These are phyloP conservation scores for Aspidoscelis tigris DNA, from an alignment of 2,113 vertebrate genomes.

Conservation along the genomic window DNA sequence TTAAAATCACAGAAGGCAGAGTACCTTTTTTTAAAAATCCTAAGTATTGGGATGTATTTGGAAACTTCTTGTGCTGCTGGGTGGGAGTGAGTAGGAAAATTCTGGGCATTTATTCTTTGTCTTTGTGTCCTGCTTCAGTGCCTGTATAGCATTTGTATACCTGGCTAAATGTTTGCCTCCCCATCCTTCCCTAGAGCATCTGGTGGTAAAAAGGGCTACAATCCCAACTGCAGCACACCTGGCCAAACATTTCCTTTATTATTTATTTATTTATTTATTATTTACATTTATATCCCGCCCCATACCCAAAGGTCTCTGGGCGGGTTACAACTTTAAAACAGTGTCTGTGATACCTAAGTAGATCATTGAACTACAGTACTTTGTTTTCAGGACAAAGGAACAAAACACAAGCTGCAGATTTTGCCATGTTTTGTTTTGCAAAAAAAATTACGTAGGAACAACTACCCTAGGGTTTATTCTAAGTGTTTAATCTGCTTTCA, in stretches of 20 bases:
- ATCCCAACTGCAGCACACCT: neutral
- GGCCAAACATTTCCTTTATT: neutral
- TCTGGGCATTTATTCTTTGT: neutral
- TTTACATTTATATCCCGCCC: too few species aligned
- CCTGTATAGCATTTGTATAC: neutral
- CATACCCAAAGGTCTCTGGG: too few species aligned
- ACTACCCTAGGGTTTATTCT: too few species aligned
- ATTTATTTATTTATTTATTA: too few species aligned
- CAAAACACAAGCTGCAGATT: neutral
- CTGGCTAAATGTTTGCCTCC: constrained; percentile 4
- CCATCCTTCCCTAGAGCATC: neutral
- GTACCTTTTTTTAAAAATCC: neutral
- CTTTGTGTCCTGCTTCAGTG: neutral
- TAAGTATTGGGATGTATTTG: neutral
- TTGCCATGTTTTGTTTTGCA: neutral
- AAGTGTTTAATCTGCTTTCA: too few species aligned
- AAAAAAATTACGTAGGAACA: too few species aligned
- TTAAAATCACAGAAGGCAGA: neutral
- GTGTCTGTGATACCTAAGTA: neutral
- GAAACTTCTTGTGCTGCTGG: neutral
- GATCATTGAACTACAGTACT: neutral
- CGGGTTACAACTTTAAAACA: too few species aligned
- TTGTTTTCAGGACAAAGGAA: neutral
- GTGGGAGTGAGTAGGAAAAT: neutral
- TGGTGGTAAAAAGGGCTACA: constrained; percentile 5